Evolutionary conservation across 2,888 invertebrate genomes (phyloP), one percentile per base, ranked within the genome.

Genomic region (Microctonus brassicae): DNA sequence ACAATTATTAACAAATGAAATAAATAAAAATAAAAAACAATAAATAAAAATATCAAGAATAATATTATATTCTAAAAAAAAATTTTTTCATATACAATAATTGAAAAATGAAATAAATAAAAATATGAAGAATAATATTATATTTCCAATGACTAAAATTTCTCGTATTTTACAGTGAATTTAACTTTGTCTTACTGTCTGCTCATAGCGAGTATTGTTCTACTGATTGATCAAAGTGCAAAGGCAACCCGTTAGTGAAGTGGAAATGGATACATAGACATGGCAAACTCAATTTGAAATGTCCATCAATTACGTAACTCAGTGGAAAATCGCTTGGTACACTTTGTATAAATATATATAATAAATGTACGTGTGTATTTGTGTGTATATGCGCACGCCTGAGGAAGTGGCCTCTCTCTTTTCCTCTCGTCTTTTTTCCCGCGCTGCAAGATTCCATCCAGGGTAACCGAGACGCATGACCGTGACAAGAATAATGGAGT

Each of bases 401-500:
- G 33, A 20, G 64, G 64, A 39, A 39, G 39, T 39, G n/a, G 39
- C 39, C n/a, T n/a, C 39, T n/a, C 39, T 39, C 39, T n/a, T 39
- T n/a, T n/a, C 4, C 39, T 39, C n/a, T 5, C 39, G 13, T 13
- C 39, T 39, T 39, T 39, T 13, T 39, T 39, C 39, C 39, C n/a
- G n/a, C 39, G 5, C 26, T 13, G 63, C 20, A 47, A 33, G 17
- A 64, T 64, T 20, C 33, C 33, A 33, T n/a, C 11, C 39, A 6
- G 53, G 47, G 65, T 70, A 73, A 73, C 69, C 69, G 52, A 69
- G 64, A 69, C 69, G 73, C 70, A 70, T 73, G 66, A 70, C 70
- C 70, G 70, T 66, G 70, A 73, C 73, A 73, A 66, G 66, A 73
- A 69, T 70, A 73, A 69, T 73, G 64, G 65, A 73, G 70, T 70